A percentile compares a stretch with the other conserved stretches of the same genome.
Evolutionary conservation across 2,888 invertebrate species (phyloP).

Genomic region (Callyntrura guangdongensis): DNA sequence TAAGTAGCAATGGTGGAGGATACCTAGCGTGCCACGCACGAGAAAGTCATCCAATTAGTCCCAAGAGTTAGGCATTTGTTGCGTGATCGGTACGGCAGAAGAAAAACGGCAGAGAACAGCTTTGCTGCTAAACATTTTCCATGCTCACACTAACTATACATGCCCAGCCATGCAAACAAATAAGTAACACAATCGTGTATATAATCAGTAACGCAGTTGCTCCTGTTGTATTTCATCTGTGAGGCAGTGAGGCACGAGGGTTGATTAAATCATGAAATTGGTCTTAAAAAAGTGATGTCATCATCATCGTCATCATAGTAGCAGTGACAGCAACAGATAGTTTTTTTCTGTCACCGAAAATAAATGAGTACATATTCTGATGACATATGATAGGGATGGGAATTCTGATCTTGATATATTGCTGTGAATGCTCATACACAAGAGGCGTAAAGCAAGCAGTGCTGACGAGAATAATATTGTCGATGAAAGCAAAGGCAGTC

Average conservation of each 20-base stretch:
- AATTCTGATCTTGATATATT: conserved; percentile 36
- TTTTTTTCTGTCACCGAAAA: conserved; percentile 43
- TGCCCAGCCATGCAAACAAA: neutral
- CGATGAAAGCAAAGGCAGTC: conserved; percentile 18
- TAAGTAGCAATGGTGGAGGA: neutral
- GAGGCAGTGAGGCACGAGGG: neutral
- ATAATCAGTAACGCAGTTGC: neutral
- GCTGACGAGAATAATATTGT: conserved; percentile 38
- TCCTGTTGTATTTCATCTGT: neutral
- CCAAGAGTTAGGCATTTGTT: conserved; percentile 22
- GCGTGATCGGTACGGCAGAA: conserved; percentile 19
- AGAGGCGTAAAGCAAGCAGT: neutral
- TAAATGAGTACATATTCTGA: conserved; percentile 58
- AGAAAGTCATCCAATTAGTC: conserved; percentile 68
- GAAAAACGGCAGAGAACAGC: neutral
- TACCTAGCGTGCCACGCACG: conserved; percentile 30
- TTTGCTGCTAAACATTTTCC: neutral
- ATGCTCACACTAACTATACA: neutral
- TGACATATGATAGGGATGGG: conserved; percentile 35
- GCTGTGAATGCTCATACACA: too few relatives aligned
- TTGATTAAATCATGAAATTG: neutral
- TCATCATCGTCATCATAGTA: neutral
- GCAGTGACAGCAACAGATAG: neutral
- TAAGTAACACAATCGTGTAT: neutral
- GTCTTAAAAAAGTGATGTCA: conserved; percentile 15